Percentiles rank a stretch among this genome's conserved stretches.
phyloP scores from a whole-genome alignment of 2,888 invertebrate species.

The Phyllotreta cruciferae region DNA sequence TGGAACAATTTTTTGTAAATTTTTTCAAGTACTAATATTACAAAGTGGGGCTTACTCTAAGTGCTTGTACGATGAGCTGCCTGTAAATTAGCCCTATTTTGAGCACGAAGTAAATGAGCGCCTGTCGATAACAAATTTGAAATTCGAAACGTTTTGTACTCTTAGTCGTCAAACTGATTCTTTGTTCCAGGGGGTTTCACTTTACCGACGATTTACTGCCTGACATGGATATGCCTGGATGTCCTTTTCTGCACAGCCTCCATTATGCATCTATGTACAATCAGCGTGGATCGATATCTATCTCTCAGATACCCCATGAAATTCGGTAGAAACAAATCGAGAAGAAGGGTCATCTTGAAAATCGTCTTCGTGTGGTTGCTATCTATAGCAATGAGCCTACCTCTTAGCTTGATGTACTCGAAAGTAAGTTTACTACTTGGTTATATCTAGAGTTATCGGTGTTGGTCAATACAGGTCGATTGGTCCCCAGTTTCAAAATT shows the following conservation, averaged over 20 bases:
- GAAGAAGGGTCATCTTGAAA: constrained; percentile 84
- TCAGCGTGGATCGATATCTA: constrained; percentile 93
- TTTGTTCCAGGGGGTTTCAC: constrained; percentile 78
- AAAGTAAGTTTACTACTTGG: constrained; percentile 78
- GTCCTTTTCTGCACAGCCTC: constrained; percentile 96
- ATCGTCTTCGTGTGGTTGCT: constrained; percentile 94
- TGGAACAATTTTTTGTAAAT: no score
- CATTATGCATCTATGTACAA: constrained; percentile 96
- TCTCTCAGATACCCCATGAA: constrained; percentile 93
- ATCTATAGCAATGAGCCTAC: constrained; percentile 90
- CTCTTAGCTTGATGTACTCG: constrained; percentile 87
- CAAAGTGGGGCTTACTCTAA: no score
- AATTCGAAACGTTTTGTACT: no score
- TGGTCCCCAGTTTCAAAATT: no score
- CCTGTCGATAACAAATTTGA: no score
- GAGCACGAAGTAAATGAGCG: no score
- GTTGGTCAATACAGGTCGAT: no score
- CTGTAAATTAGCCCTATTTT: no score
- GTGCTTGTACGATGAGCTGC: no score
- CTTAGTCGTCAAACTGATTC: no score
- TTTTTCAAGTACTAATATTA: no score
- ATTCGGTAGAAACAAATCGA: constrained; percentile 88
- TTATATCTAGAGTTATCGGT: no score
- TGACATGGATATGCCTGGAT: constrained; percentile 94
- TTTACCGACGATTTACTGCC: constrained; percentile 82